Evolutionary conservation across 1,140 invertebrate genomes (phyloP).

Genomic region (Trypoxylus dichotomus): DNA sequence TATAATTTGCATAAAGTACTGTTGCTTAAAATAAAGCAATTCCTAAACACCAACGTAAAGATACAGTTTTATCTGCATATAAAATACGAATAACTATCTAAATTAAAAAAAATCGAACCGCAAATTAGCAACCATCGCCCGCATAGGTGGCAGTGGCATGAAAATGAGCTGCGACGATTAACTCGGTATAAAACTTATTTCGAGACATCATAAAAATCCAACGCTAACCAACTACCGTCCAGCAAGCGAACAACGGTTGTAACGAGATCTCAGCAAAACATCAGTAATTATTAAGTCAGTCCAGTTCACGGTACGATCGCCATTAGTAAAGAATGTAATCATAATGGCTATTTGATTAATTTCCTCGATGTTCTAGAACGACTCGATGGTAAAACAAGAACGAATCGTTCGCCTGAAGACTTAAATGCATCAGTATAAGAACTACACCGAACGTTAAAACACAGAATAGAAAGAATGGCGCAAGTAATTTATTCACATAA

Average conservation of each 20-base stretch:
- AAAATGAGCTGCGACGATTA: neutral
- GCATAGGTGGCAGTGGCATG: neutral
- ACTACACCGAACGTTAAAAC: neutral
- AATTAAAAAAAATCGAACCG: constrained; percentile 8
- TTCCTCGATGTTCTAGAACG: neutral
- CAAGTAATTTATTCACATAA: neutral
- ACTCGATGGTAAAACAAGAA: neutral
- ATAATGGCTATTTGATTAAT: constrained; percentile 20
- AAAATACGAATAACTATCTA: neutral
- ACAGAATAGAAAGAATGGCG: neutral
- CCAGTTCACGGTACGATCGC: neutral
- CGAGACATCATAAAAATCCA: neutral
- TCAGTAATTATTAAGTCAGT: constrained; percentile 13
- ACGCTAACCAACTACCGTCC: neutral
- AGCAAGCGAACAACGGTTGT: constrained; percentile 5
- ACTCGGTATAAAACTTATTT: constrained; percentile 1
- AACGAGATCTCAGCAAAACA: constrained; percentile 5
- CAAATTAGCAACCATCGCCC: constrained; percentile 3
- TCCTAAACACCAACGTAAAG: neutral
- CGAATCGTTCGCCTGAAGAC: neutral
- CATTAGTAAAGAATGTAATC: constrained; percentile 17
- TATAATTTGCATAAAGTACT: neutral
- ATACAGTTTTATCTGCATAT: neutral
- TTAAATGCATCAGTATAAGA: neutral
- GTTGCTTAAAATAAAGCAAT: neutral